Percentiles rank a stretch among this genome's conserved stretches.
phyloP scores from a whole-genome alignment of 2,113 vertebrate genomes.

The Chaetops frenatus region DNA sequence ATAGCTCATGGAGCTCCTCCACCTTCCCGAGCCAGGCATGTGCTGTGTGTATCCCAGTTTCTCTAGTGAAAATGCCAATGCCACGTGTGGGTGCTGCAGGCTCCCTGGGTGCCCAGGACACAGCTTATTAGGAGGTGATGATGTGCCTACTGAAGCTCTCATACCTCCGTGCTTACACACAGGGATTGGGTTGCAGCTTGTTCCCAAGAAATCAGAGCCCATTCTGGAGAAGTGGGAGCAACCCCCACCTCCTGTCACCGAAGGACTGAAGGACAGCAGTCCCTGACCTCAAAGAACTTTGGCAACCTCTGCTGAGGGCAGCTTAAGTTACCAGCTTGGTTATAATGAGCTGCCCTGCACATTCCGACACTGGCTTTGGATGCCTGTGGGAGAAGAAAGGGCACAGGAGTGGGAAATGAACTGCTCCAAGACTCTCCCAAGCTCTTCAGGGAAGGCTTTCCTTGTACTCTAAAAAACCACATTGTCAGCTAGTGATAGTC shows the following conservation, averaged over 20 bases:
- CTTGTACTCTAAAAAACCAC: not conserved
- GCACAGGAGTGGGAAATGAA: not conserved
- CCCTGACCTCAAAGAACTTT: not conserved
- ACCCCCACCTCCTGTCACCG: not conserved
- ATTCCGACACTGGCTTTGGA: not conserved
- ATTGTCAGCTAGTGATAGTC: not conserved
- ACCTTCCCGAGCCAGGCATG: not conserved
- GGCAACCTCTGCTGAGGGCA: not conserved
- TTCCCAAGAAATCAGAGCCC: not conserved
- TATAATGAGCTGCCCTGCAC: not conserved
- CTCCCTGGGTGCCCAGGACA: not conserved
- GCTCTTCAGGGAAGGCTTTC: not conserved
- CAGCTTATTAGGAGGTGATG: constrained; percentile 9
- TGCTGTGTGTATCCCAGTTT: not conserved
- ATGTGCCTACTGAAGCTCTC: not conserved
- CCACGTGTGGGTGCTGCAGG: not conserved
- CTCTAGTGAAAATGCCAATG: constrained; percentile 40
- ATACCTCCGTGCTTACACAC: not conserved
- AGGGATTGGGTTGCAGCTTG: not conserved
- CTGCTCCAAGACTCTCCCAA: not conserved
- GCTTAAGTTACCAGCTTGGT: not conserved
- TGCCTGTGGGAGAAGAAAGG: not conserved
- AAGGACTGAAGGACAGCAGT: not conserved
- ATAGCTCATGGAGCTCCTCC: not conserved
- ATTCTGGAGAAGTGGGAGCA: not conserved